These are phyloP conservation scores for Matsumyia berberina DNA, from an alignment of 2,888 invertebrate genomes.

Conservation along the genomic window DNA sequence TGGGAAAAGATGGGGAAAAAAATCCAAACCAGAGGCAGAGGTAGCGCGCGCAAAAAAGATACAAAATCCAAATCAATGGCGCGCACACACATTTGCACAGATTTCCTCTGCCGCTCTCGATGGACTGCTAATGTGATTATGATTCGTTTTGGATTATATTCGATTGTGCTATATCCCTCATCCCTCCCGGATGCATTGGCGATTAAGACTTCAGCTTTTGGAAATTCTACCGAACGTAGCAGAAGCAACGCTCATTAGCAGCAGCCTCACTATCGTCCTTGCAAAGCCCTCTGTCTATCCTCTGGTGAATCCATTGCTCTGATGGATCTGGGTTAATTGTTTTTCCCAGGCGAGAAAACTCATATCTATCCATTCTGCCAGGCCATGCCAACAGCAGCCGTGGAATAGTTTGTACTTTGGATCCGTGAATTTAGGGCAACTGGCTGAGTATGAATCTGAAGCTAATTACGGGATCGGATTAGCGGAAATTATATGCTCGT, in stretches of 20 bases:
- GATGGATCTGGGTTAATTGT: constrained; percentile 65
- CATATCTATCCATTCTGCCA: constrained; percentile 12
- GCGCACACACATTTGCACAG: too few species aligned
- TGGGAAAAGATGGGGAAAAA: constrained; percentile 32
- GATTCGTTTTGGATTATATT: constrained; percentile 71
- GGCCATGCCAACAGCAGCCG: not conserved
- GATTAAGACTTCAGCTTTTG: constrained; percentile 49
- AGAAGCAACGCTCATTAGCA: constrained; percentile 65
- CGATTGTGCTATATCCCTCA: constrained; percentile 29
- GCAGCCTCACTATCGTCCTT: constrained; percentile 17
- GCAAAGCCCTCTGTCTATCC: not conserved
- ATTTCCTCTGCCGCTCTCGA: constrained; percentile 25
- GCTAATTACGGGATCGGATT: constrained; percentile 69
- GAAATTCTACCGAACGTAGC: constrained; percentile 29
- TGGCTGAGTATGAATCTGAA: constrained; percentile 60
- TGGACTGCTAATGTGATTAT: constrained; percentile 74
- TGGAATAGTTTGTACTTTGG: constrained; percentile 8
- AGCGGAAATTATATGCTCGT: constrained; percentile 57
- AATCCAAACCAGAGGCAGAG: not conserved
- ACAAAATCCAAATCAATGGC: constrained; percentile 38
- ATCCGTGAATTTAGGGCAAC: constrained; percentile 49
- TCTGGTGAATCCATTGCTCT: constrained; percentile 7
- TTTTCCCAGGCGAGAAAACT: constrained; percentile 53
- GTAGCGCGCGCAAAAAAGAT: not conserved
- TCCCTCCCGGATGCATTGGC: constrained; percentile 36